Percentiles rank a stretch among this genome's conserved stretches.
Evolutionary conservation across 2,797 vertebrate species (phyloP).

Genomic region (Lycodopsis pacificus): DNA sequence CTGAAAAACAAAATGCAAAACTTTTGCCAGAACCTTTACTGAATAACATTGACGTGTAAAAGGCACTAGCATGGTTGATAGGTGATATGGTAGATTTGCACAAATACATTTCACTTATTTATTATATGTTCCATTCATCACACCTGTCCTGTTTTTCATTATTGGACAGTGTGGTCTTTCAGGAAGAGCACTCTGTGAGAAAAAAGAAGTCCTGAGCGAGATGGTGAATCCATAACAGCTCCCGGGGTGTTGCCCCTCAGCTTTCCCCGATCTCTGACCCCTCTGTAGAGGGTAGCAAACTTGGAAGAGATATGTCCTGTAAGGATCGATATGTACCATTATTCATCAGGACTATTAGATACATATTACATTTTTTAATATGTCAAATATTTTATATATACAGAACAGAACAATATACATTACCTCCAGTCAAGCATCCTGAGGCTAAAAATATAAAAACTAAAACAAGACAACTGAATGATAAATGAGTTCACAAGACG

Average conservation of each 20-base stretch:
- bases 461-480: neutral
- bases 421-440: neutral
- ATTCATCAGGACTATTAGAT: conserved; percentile 27
- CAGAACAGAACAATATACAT: neutral
- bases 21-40: neutral
- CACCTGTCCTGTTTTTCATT: conserved; percentile 19
- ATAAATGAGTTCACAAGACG: conserved; percentile 1
- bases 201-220: conserved; percentile 20
- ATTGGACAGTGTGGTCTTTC: neutral
- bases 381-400: neutral
- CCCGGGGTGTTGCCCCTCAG: conserved; percentile 28
- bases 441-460: neutral
- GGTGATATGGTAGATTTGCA: neutral
- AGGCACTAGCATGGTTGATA: neutral
- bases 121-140: conserved; percentile 15
- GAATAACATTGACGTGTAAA: neutral
- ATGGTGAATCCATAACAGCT: conserved; percentile 39
- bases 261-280: conserved; percentile 58
- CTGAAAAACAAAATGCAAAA: conserved; percentile 11
- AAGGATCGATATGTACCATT: conserved; percentile 37
- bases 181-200: conserved; percentile 11
- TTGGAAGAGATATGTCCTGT: conserved; percentile 33
- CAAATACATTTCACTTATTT: conserved; percentile 5
- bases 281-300: neutral
- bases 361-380: conserved; percentile 9